Evolutionary conservation across 2,888 invertebrate genomes (phyloP).

Genomic region (Fragum sueziense): DNA sequence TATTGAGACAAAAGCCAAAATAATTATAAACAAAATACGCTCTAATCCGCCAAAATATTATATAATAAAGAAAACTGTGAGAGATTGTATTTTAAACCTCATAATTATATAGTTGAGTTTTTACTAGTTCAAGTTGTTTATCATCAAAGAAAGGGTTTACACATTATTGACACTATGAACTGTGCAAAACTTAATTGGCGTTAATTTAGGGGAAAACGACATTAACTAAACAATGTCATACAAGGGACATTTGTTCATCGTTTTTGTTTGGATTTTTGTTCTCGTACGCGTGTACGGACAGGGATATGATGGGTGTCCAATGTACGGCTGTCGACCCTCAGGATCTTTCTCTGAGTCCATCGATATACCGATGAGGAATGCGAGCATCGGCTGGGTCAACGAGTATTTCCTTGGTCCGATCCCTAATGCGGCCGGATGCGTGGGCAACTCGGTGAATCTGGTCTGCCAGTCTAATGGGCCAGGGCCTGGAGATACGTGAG

Average conservation of each 20-base stretch:
- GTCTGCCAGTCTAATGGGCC: slow-evolving; percentile 63
- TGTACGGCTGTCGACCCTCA: slow-evolving; percentile 65
- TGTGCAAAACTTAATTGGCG: no score
- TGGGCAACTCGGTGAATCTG: slow-evolving; percentile 49
- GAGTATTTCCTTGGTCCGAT: slow-evolving; percentile 53
- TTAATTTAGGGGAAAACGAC: no score
- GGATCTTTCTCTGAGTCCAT: slow-evolving; percentile 64
- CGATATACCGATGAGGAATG: slow-evolving; percentile 49
- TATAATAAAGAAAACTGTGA: no score
- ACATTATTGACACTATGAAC: no score
- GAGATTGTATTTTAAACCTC: no score
- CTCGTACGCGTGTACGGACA: neutral
- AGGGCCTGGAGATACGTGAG: slow-evolving; percentile 56
- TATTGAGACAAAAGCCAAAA: no score
- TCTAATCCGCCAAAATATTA: no score
- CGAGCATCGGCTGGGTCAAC: slow-evolving; percentile 52
- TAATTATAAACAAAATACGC: no score
- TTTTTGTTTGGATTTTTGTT: neutral
- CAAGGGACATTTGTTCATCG: neutral
- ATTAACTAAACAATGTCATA: neutral
- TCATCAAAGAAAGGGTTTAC: no score
- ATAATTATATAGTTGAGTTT: no score
- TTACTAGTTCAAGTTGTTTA: no score
- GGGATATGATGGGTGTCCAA: slow-evolving; percentile 62
- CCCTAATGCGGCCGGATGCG: slow-evolving; percentile 55